A percentile compares a stretch with the other conserved stretches of the same genome.
phyloP scores from a whole-genome alignment of 2,113 vertebrate species.

The Trogon melanurus region DNA sequence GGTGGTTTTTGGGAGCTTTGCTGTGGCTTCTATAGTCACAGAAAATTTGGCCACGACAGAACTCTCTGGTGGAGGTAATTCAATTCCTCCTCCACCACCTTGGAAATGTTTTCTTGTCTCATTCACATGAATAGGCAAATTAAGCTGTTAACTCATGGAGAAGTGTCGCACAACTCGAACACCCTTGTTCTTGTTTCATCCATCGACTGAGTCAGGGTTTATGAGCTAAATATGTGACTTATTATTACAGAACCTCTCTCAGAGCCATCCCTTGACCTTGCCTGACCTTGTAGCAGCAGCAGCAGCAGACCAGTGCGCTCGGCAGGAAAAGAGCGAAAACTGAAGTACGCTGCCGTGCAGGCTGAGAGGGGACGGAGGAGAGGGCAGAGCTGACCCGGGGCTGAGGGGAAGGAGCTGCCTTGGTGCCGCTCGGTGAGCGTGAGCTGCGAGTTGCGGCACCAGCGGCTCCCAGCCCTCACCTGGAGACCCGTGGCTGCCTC shows the following conservation, averaged over 20 bases:
- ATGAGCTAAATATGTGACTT: background rate
- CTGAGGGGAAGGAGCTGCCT: background rate
- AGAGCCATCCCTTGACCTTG: background rate
- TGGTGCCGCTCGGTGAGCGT: fast-evolving
- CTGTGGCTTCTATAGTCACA: background rate
- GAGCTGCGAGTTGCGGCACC: background rate
- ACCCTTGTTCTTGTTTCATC: conserved; percentile 40
- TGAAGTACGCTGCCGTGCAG: fast-evolving
- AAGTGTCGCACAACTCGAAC: background rate
- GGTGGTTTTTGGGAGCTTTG: background rate
- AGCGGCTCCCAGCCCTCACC: background rate
- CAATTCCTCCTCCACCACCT: conserved; percentile 36
- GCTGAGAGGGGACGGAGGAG: background rate
- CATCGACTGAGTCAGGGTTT: conserved; percentile 2
- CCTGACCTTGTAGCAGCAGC: background rate
- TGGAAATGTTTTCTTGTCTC: conserved; percentile 24
- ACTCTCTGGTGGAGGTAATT: conserved; percentile 8
- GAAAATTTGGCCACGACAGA: background rate
- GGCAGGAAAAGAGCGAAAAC: background rate
- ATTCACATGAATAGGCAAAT: conserved; percentile 21
- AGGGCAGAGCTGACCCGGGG: background rate
- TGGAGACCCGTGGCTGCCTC: fast-evolving
- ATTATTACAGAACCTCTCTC: background rate
- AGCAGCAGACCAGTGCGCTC: background rate
- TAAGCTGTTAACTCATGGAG: background rate